A percentile compares a stretch with the other conserved stretches of the same genome.
phyloP scores from a whole-genome alignment of 1,140 invertebrate species.

The Ceratina calcarata region DNA sequence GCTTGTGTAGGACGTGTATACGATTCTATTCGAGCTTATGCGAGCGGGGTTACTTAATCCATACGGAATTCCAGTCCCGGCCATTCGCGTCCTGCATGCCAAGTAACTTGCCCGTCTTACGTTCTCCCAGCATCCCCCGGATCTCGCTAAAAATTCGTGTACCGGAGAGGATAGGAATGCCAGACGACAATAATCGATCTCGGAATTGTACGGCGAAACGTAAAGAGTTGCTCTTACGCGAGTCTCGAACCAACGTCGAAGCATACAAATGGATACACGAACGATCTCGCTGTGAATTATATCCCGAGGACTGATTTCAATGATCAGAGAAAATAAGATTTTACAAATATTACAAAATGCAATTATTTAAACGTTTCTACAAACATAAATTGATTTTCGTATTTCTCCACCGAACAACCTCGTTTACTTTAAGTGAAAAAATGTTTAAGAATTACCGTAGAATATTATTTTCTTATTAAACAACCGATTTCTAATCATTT shows the following conservation, averaged over 20 bases:
- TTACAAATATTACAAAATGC: no score
- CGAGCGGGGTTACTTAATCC: constrained; percentile 63
- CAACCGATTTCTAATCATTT: neutral
- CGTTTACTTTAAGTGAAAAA: no score
- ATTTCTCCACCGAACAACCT: no score
- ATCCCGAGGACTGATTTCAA: no score
- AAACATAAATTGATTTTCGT: no score
- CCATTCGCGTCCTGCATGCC: constrained; percentile 62
- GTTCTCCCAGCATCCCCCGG: constrained; percentile 28
- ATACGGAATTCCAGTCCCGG: constrained; percentile 65
- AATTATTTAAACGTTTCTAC: no score
- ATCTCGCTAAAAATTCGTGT: constrained; percentile 23
- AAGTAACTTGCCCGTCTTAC: constrained; percentile 62
- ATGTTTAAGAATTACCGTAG: no score
- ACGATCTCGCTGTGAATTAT: neutral
- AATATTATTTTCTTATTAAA: neutral
- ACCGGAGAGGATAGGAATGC: constrained; percentile 19
- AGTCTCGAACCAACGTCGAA: neutral
- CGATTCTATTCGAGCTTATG: constrained; percentile 46
- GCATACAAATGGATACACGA: neutral
- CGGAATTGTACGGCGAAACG: constrained; percentile 1
- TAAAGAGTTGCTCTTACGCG: no score
- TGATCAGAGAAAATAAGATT: neutral
- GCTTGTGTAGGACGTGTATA: constrained; percentile 33
- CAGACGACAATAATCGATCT: constrained; percentile 21